Evolutionary conservation across 2,113 vertebrate species (phyloP), one percentile per base, ranked within the genome.

Genomic region (Corythornis vintsioides): DNA sequence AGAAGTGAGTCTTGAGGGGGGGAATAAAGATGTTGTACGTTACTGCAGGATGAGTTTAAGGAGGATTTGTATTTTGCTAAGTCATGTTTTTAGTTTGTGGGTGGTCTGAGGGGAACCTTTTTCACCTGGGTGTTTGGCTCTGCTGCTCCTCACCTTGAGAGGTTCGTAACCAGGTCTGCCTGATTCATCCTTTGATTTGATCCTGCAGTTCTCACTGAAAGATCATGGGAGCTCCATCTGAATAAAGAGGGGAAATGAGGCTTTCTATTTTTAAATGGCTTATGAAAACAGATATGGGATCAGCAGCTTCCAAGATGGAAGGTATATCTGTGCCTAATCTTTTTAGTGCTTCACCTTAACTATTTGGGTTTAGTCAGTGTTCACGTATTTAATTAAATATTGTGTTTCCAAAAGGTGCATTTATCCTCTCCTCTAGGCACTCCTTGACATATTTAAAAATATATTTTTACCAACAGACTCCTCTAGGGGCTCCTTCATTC

Each of bases 371-470:
- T 89, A 81, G 85, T 86, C 82, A 59, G 47, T 88, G 47, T 88
- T 90, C 5, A 0, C 90, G 65, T 79, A 85, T 90, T 94, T 95
- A 93, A 93, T 96, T 92, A 93, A 94, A 59, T 93, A 88, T 5
- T 26, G 4, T 78, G 53, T 88, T 95, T 94, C 88, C 88, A 90
- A 78, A 82, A 94, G 60, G 71, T 9, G 0, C 15, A 0, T 72
- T 94, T 96, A 95, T 73, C 74, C 64, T 95, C 88, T 95, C 61
- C 92, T 95, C 88, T 73, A 93, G 93, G 86, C 67, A 22, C 76
- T 91, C 92, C 90, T 96, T 94, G 93, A 90, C 90, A 92, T 93
- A 94, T 93, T 93, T 89, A 38, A 96, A 92, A 92, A 88, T 45
- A 89, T 91, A 90, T 96, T 95, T 94, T 93, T 94, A 95, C 86